Base-by-base conservation (phyloP, 1,140 invertebrate genomes). In the Brachionus rubens region DNA sequence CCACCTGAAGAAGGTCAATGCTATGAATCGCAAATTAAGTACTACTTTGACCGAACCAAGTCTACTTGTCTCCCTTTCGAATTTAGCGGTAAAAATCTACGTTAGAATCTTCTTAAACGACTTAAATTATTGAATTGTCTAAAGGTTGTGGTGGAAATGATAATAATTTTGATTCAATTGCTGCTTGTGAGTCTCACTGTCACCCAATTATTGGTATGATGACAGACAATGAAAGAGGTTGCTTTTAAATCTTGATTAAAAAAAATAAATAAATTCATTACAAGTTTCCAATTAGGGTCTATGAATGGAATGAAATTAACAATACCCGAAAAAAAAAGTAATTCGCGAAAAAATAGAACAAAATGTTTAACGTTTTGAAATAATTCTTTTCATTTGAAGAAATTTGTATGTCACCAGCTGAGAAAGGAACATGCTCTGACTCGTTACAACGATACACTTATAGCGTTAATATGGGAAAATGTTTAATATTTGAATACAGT, bases 361-460 rank as follows among this genome's bases (percentile, higher is more conserved):
- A 26, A 54, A 50, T 33, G 19, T 50, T 14, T 21, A 4, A 12
- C 21, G 10, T 33, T 16, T 50, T 33, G 10, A 48, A 50, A 7
- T 48, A 16, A 70, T 30, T 48, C 2, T 48, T 70, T 21, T 70
- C 21, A 12, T 6, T 30, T 41, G 9, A 36, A 75, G 70, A 30
- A 7, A 65, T 76, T 19, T 77, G 76, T 24, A 67, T 77, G 62
- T 59, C 56, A 16, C 85, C 88, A 41, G 83, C 87, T 1, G 89
- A 92, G 52, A 82, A 83, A 48, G 94, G 94, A 16, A 91, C 91
- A 0, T 98, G 94, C 82, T 87, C 90, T 62, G 92, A 91, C 0
- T 87, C 88, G 78, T 92, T 91, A 81, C 88, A 89, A 78, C 87
- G 92, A 52, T 96, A 91, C 90, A 89, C 91, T 56, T 96, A 91